A percentile compares a stretch with the other conserved stretches of the same genome.
phyloP scores from a whole-genome alignment of 2,113 vertebrate species.

The Pandion haliaetus region DNA sequence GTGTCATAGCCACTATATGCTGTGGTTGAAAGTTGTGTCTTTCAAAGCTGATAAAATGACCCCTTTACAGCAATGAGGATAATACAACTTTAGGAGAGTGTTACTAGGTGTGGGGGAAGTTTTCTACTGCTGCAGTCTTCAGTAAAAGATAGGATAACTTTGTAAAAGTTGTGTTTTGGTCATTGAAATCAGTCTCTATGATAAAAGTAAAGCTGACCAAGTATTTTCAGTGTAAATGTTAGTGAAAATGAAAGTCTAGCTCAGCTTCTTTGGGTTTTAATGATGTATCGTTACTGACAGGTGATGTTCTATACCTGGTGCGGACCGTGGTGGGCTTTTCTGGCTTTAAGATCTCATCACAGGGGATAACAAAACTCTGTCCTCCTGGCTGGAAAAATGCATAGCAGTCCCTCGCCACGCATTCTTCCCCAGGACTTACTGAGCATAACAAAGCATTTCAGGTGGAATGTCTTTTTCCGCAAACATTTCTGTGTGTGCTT shows the following conservation, averaged over 20 bases:
- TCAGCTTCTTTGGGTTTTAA: neutral
- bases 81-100: neutral
- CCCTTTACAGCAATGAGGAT: neutral
- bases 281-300: neutral
- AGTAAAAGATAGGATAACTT: neutral
- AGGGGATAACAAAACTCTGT: neutral
- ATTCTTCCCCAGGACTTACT: neutral
- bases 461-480: neutral
- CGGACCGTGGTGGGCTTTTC: neutral
- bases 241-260: neutral
- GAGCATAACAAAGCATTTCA: neutral
- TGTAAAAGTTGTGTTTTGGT: neutral
- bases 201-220: neutral
- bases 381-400: neutral
- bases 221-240: neutral
- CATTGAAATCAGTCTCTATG: neutral
- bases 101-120: neutral
- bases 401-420: neutral
- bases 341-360: neutral
- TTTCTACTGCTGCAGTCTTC: neutral
- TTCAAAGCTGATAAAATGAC: neutral
- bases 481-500: neutral
- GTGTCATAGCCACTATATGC: neutral
- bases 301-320: neutral
- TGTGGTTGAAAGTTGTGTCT: neutral